Evolutionary conservation across 2,888 invertebrate species (phyloP), one percentile per base, ranked within the genome.

Genomic region (Sinopyrophorus schimmeli): DNA sequence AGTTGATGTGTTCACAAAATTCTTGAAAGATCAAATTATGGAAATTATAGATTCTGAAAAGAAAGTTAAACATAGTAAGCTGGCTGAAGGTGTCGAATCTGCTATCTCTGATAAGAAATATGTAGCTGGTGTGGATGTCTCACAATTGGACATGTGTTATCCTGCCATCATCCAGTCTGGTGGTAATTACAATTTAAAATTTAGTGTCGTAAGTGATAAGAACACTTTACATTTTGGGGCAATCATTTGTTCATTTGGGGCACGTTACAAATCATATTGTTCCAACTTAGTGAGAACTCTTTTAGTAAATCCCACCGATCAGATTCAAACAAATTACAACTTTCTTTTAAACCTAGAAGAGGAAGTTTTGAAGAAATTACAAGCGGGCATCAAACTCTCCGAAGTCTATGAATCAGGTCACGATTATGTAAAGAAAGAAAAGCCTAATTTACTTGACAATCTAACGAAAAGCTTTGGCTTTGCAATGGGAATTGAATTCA

Each of bases 121-220:
- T 73, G 92, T 97, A 1, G 83, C 88, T 5, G 90, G 91, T 1
- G 87, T 94, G 1, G 96, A 96, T 74, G 83, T 87, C 2, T 82
- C 84, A 15, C 89, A 94, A 71, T 81, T 98, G 2, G 98, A 99
- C 67, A 92, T 95, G 85, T 99, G 98, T 69, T 99, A 98, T 71
- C 95, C 97, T 0, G 92, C 99, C 0, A 99, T 99, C 47, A 93
- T 99, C 65, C 99, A 99, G 72, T 98, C 97, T 20, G 99, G 99
- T 5, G 98, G 97, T n/a, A 86, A 89, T 68, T 99, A 98, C 76
- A 91, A 87, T 66, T 80, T 99, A 30, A 99, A 99, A 75, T 99
- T 98, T 74, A 97, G 95, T 68, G 92, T 92, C 2, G 85, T 85
- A 2, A 93, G 95, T 61, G 96, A 98, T 71, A 95, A 96, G 70